Base-by-base conservation (phyloP, 2,113 vertebrate species). In the Falcunculus frontatus region DNA sequence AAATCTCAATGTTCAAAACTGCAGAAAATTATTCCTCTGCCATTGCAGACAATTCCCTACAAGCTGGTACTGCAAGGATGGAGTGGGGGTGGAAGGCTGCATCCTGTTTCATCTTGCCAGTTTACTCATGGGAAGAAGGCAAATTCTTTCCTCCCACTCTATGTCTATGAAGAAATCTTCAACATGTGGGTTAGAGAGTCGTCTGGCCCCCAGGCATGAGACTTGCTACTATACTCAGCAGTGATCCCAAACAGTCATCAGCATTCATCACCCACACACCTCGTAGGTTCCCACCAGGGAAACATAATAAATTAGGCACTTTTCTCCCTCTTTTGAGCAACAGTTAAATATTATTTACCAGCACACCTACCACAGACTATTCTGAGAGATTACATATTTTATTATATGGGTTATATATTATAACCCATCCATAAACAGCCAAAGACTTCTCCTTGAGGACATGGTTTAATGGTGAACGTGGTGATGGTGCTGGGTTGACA, bases 61-160 rank as follows among this genome's bases (percentile, higher is more conserved):
- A 92, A 72, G 9, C 39, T 86, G 79, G 77, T 47, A 87, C 35
- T 77, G 19, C 22, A 76, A 72, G 39, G 27, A 81, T 35, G 35
- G 44, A 79, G 33, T 60, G 44, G 68, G 83, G 6, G 76, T 83
- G 56, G 64, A 74, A 87, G 47, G 56, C 39, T 94, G n/a, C 70
- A 91, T 82, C 65, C 62, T 95, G 77, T 75, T 93, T 49, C n/a
- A 72, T 89, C 94, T 94, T 92, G 91, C 52, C 52, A 72, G 39
- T 47, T 55, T 60, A 79, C 33, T 63, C 80, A 60, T 4, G 41
- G 26, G 44, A 92, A 82, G 64, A 47, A 49, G 10, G 37, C 19
- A 81, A 88, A 90, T 89, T 87, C 77, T 52, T 90, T 94, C 87
- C 81, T 96, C 91, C 91, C 91, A 93, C 94, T 95, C 76, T 41